These are phyloP conservation scores for Drosophila ezoana DNA, from an alignment of 2,888 invertebrate species.

Conservation along the genomic window DNA sequence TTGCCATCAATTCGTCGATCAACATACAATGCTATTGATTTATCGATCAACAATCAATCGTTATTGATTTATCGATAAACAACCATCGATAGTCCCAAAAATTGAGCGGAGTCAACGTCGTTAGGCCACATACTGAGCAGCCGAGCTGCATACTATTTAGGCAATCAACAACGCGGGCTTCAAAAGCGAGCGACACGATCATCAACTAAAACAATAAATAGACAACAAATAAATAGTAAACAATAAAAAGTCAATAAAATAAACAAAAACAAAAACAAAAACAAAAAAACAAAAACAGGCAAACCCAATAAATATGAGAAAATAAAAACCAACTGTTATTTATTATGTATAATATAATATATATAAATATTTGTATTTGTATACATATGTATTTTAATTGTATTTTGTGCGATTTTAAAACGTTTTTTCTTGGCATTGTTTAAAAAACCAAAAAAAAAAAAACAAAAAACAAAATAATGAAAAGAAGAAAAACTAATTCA, in stretches of 20 bases:
- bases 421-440: constrained; percentile 33
- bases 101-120: constrained; percentile 37
- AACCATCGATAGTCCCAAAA: constrained; percentile 20
- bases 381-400: constrained; percentile 46
- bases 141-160: constrained; percentile 64
- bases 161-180: constrained; percentile 71
- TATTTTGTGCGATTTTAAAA: constrained; percentile 61
- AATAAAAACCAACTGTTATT: constrained; percentile 40
- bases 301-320: constrained; percentile 4
- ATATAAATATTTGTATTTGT: constrained; percentile 42
- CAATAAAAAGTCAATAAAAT: constrained; percentile 7
- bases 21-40: background rate
- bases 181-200: constrained; percentile 56
- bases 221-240: constrained; percentile 32
- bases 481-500: background rate
- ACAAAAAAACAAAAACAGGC: background rate
- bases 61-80: constrained; percentile 8
- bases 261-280: constrained; percentile 10
- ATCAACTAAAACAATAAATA: constrained; percentile 48
- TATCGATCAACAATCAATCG: constrained; percentile 3
- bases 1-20: background rate
- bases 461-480: constrained; percentile 5
- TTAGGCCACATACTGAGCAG: constrained; percentile 62
- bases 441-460: constrained; percentile 2
- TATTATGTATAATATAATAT: constrained; percentile 51